Base-by-base conservation (phyloP, 2,888 invertebrate genomes). In the Anarsia innoxiella region DNA sequence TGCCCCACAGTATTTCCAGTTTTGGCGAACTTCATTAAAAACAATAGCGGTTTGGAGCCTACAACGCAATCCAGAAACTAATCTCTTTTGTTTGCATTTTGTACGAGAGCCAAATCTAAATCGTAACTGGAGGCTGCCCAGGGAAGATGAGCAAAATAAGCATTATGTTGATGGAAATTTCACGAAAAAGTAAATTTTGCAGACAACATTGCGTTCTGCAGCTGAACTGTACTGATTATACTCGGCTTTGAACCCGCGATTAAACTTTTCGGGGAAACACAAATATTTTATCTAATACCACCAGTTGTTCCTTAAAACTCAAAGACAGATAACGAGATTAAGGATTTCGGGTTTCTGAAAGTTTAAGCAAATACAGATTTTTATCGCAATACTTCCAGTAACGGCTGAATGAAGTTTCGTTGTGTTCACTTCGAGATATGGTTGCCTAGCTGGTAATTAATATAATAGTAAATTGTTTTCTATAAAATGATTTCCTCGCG, bases 81-180 rank as follows among this genome's bases (percentile, higher is more conserved):
- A 73, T 69, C 69, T 65, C 68, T 68, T 67, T 71, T 66, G 68
- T 70, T 66, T 71, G 66, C 62, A 73, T 75, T 71, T 70, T 72
- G 67, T 59, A 70, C 59, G 59, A 66, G 66, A 58, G 61, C 62
- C 65, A 61, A 63, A 62, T 56, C 62, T 55, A 51, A 62, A 59
- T 50, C 52, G 54, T 49, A 59, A 56, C 33, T 30, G 28, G 23
- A 34, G 30, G 35, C n/a, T 8, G 14, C 32, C 35, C 15, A 36
- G 31, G 36, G 32, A 42, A 42, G 42, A 39, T 39, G 43, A 43
- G 38, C 37, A 36, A 35, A 43, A 40, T 43, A 28, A 43, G 42
- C 31, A 32, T 39, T 38, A 19, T 23, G 16, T 36, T 42, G 37
- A 42, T 37, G 42, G 32, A 33, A 43, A 31, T 40, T 19, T 25